Base-by-base conservation (phyloP, 1,140 invertebrate genomes). In the Drosophila littoralis region DNA sequence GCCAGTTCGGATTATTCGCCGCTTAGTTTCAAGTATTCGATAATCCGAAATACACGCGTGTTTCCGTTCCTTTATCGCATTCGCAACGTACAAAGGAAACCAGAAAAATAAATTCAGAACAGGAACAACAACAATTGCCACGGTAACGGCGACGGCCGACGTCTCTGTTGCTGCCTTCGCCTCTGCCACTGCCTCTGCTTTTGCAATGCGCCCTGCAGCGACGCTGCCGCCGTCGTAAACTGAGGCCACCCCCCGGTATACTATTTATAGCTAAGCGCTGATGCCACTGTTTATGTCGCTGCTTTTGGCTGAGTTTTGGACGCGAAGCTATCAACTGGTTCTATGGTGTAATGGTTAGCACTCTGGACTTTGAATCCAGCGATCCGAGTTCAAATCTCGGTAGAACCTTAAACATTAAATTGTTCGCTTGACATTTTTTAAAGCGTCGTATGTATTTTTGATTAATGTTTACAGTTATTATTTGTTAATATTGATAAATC, bases 331-430 rank as follows among this genome's bases (percentile, higher is more conserved):
- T 48, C 60, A 64, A 50, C 51, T 46, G 91, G 91, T 96, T 95
- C 95, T 95, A 96, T 96, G 96, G 96, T 97, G 96, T 96, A 96
- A 96, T 96, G 96, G 96, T 96, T 95, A 96, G 96, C 96, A 96
- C 95, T 96, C 95, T 96, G 96, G 96, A 96, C 96, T 97, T 94
- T 97, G 96, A 96, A 96, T 96, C 96, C 96, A 96, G 96, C 95
- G 95, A 96, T 96, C 95, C 95, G 95, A 96, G 95, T 96, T 96
- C 95, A 95, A 96, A 95, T 96, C 95, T 96, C 95, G 95, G 95
- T 95, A 95, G 95, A 94, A 96, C 95, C 95, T 96, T 8, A 43
- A 50, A 67, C 43, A 35, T 59, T 2, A 40, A 22, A 28, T 12
- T 7, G 22, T 22, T 4, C 4, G 7, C 1, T 40, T 7, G 6